Conservation (phyloP, 2,113 vertebrate genomes). For the Engystomops pustulosus region DNA sequence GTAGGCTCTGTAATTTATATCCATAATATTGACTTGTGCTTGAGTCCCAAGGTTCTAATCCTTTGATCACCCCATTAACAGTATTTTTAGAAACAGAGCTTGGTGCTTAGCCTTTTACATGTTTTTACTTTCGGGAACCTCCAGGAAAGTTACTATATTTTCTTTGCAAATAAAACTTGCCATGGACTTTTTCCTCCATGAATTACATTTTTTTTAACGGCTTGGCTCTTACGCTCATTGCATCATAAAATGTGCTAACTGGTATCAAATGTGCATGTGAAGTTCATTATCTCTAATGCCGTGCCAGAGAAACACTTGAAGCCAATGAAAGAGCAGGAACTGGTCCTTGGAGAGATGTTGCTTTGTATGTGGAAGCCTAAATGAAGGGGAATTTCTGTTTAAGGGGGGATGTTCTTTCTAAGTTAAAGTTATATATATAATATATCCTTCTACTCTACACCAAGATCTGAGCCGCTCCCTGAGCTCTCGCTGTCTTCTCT, state of each 20-base stretch:
- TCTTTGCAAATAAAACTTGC: constrained; percentile 29
- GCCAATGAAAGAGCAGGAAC: background rate
- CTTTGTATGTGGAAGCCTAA: background rate
- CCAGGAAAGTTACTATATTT: background rate
- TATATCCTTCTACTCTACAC: no score
- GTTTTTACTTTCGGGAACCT: background rate
- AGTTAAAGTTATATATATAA: no score
- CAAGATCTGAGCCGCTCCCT: no score
- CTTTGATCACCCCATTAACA: background rate
- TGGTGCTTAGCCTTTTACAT: background rate
- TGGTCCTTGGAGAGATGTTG: background rate
- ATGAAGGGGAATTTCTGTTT: background rate
- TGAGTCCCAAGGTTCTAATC: background rate
- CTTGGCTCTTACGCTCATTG: background rate
- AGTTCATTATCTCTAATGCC: background rate
- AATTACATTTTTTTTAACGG: background rate
- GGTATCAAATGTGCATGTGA: constrained; percentile 7
- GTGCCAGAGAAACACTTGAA: constrained; percentile 5
- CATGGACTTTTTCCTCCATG: background rate
- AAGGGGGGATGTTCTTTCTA: no score
- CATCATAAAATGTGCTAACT: constrained; percentile 31
- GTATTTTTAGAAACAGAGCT: background rate
- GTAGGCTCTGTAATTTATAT: no score
- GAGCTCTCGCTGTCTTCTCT: no score
- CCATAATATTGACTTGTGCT: background rate